Conservation (phyloP, 1,140 invertebrate genomes). For the Paraescarpia echinospica region DNA sequence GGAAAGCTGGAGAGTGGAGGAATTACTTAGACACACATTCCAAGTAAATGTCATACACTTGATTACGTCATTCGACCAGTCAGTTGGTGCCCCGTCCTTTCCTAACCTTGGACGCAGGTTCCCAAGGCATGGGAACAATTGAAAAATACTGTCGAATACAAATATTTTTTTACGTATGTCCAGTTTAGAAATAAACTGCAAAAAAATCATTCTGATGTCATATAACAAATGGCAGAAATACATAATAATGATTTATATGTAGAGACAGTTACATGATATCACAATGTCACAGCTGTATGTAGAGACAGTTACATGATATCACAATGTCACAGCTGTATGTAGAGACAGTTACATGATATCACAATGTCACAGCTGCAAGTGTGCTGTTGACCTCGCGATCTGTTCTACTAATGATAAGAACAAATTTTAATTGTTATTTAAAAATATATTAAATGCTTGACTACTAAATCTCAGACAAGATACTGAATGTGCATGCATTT, state of each 20-base stretch:
- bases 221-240: background rate
- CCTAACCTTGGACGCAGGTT: background rate
- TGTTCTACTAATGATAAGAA: background rate
- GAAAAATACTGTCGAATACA: background rate
- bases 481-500: no score
- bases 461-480: no score
- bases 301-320: background rate
- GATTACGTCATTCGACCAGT: background rate
- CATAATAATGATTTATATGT: background rate
- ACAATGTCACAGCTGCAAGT: background rate
- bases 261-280: background rate
- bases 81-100: background rate
- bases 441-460: no score
- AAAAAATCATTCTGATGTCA: no score
- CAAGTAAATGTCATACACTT: background rate
- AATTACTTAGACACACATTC: background rate
- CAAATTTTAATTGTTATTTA: no score
- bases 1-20: background rate
- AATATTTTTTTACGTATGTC: no score
- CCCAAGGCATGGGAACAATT: background rate
- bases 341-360: background rate
- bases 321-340: background rate
- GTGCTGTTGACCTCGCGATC: background rate
- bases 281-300: background rate
- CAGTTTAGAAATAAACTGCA: no score